Conservation (phyloP, 2,888 invertebrate genomes). For the Barypeithes pellucidus region DNA sequence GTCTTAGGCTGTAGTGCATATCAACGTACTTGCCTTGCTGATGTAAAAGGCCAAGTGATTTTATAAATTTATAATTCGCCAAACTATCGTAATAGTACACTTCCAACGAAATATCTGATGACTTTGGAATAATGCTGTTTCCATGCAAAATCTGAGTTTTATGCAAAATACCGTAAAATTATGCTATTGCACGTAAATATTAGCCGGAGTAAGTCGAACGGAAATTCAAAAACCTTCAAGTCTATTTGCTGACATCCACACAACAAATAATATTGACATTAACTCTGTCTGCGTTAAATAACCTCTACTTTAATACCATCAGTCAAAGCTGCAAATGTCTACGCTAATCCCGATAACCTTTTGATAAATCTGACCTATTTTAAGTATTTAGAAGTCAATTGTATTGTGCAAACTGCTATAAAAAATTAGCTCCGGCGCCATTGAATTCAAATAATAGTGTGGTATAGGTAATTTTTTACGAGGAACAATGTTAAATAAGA, state of each 20-base stretch:
- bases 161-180: neutral
- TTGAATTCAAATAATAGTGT: neutral
- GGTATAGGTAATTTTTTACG: neutral
- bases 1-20: too few relatives aligned
- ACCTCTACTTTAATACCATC: constrained; percentile 1
- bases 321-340: constrained; percentile 17
- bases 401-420: constrained; percentile 7
- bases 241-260: constrained; percentile 17
- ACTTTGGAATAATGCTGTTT: neutral
- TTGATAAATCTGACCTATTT: constrained; percentile 20
- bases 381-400: neutral
- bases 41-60: too few relatives aligned
- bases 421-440: constrained; percentile 14
- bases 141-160: constrained; percentile 4
- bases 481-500: neutral
- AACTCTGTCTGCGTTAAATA: neutral
- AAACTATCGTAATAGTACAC: too few relatives aligned
- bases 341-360: constrained; percentile 23
- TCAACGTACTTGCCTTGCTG: too few relatives aligned
- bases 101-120: neutral
- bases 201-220: constrained; percentile 1
- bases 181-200: constrained; percentile 15
- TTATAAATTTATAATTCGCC: too few relatives aligned
- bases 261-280: constrained; percentile 14
- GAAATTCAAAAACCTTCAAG: constrained; percentile 24